These are phyloP conservation scores for Aphrophora alni DNA, from an alignment of 2,888 invertebrate genomes.

Conservation along the genomic window DNA sequence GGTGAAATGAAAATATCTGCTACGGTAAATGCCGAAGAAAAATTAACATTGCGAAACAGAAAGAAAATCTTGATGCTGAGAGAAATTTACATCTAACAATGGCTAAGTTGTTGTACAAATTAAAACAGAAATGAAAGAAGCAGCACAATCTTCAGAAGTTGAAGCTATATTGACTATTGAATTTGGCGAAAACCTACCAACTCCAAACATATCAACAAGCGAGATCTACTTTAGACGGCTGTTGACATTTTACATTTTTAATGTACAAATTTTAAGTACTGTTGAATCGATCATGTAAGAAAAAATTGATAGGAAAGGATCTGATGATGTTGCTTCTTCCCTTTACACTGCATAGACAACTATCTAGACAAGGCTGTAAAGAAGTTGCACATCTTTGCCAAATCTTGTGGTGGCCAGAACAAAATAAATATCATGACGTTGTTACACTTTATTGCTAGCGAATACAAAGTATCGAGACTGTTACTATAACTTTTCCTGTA, in stretches of 20 bases:
- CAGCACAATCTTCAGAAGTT: not conserved
- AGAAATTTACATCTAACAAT: not conserved
- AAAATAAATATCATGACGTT: constrained; percentile 13
- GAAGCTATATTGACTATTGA: constrained; percentile 28
- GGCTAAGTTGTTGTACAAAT: constrained; percentile 17
- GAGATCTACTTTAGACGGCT: constrained; percentile 30
- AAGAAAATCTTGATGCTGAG: not conserved
- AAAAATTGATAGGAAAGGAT: constrained; percentile 27
- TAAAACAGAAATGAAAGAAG: constrained; percentile 4
- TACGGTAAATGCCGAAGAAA: too few species aligned
- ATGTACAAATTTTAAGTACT: not conserved
- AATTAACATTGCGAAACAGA: not conserved
- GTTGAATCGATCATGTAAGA: constrained; percentile 21
- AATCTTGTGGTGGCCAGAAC: constrained; percentile 25
- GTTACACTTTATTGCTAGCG: constrained; percentile 3
- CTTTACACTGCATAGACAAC: not conserved
- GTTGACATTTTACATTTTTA: constrained; percentile 30
- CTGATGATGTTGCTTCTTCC: constrained; percentile 24
- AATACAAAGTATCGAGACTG: not conserved
- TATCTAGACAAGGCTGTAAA: not conserved
- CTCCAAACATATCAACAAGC: constrained; percentile 22
- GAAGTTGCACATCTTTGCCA: not conserved
- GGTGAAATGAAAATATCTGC: not conserved
- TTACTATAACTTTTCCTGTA: constrained; percentile 21
- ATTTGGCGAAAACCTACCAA: constrained; percentile 16